Conservation (phyloP, 2,797 vertebrate genomes). For the Melanitta fusca region DNA sequence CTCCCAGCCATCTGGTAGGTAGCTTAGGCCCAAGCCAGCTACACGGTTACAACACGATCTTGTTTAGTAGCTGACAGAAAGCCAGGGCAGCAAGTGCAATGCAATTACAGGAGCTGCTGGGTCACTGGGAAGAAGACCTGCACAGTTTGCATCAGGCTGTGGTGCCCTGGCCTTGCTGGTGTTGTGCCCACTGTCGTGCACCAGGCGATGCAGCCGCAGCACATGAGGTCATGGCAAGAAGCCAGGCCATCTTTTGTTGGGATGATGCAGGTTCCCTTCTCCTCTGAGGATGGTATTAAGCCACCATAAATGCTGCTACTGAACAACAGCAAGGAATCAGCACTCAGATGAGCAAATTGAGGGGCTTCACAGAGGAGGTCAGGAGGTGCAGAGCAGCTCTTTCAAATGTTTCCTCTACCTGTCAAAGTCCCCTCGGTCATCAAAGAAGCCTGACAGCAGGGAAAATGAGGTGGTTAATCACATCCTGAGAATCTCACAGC, state of each 20-base stretch:
- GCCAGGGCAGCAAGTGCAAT: not conserved
- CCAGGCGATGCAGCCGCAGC: not conserved
- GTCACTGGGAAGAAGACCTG: not conserved
- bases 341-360: not conserved
- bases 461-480: slow-evolving; percentile 9
- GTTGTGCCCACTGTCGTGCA: not conserved
- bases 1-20: not conserved
- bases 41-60: not conserved
- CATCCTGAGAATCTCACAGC: not conserved
- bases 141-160: not conserved
- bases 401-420: slow-evolving; percentile 7
- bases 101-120: not conserved
- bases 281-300: not conserved
- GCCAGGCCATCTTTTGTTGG: not conserved
- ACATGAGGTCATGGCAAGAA: not conserved
- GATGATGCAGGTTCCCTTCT: not conserved
- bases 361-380: not conserved
- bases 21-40: not conserved
- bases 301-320: not conserved
- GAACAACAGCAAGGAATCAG: not conserved
- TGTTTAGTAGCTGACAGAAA: not conserved
- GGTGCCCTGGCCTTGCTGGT: not conserved
- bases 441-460: not conserved
- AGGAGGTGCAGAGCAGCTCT: not conserved
- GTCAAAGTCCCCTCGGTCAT: not conserved